Base-by-base conservation (phyloP, 2,888 invertebrate genomes). In the Ischnura elegans region DNA sequence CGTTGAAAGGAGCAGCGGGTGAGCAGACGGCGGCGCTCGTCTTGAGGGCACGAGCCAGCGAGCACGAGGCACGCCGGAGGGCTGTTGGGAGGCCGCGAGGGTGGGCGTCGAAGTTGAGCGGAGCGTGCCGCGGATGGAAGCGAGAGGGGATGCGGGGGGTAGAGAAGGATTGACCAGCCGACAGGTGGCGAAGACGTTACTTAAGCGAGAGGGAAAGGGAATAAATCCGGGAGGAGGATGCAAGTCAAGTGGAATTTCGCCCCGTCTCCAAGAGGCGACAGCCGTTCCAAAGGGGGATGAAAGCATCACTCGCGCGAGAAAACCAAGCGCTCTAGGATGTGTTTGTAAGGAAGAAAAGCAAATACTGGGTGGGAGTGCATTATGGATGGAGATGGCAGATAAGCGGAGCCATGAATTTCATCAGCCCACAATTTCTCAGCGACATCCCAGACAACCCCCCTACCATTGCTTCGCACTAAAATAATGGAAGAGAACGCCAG, bases 161-260 rank as follows among this genome's bases (percentile, higher is more conserved):
- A 36, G 76, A 76, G 76, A 36, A n/a, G 76, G 36, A n/a, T 87
- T 55, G 87, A 90, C 43, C 61, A 61, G 90, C 55, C 90, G 90
- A 90, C 90, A 90, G 90, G 90, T 90, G 90, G 90, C 66, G 61
- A n/a, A n/a, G n/a, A n/a, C n/a, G n/a, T n/a, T n/a, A n/a, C n/a
- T n/a, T n/a, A n/a, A n/a, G n/a, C n/a, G 47, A 43, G 55, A 55
- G 90, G 61, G 61, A 61, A 86, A n/a, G 45, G 25, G 45, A 45
- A 86, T 46, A 86, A 45, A 86, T 86, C 61, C 90, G 16, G 42
- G n/a, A n/a, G n/a, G n/a, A n/a, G n/a, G n/a, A n/a, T n/a, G 43
- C 42, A 19, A 86, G 55, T 55, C 55, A 51, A 90, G 61, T 90
- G 42, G 29, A 42, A 51, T 42, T 19, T 55, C 90, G n/a, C 76